Percentiles rank a stretch among this genome's conserved stretches.
phyloP scores from a whole-genome alignment of 2,888 invertebrate genomes.

The Arctia plantaginis region DNA sequence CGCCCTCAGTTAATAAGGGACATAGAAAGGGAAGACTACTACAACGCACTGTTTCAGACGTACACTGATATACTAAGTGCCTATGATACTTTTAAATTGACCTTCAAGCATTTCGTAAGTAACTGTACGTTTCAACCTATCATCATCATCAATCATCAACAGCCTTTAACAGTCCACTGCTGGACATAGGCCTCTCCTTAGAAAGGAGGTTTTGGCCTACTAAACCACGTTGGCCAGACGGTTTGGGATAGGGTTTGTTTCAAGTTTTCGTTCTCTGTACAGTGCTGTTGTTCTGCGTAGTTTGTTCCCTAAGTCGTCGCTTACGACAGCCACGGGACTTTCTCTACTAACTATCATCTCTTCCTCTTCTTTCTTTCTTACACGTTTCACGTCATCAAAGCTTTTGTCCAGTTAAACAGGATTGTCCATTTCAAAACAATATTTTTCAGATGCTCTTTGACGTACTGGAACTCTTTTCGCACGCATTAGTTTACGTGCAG shows the following conservation, averaged over 20 bases:
- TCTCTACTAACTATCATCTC: too few relatives aligned
- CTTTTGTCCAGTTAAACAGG: not conserved
- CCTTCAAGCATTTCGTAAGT: conserved; percentile 24
- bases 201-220: too few relatives aligned
- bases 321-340: too few relatives aligned
- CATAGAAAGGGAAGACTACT: not conserved
- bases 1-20: not conserved
- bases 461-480: not conserved
- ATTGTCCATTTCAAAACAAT: not conserved
- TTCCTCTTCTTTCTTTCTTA: too few relatives aligned
- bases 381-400: too few relatives aligned
- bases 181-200: too few relatives aligned
- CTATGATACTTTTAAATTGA: conserved; percentile 6
- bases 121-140: not conserved
- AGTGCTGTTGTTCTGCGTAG: too few relatives aligned
- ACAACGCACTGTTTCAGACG: conserved; percentile 14
- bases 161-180: not conserved
- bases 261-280: too few relatives aligned
- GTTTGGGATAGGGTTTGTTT: too few relatives aligned
- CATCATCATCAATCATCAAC: not conserved
- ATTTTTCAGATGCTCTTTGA: not conserved
- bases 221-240: too few relatives aligned
- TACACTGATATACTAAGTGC: conserved; percentile 14
- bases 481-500: not conserved
- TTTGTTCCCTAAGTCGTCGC: too few relatives aligned